Evolutionary conservation across 2,113 vertebrate genomes (phyloP).

Genomic region (Cephalopterus ornatus): DNA sequence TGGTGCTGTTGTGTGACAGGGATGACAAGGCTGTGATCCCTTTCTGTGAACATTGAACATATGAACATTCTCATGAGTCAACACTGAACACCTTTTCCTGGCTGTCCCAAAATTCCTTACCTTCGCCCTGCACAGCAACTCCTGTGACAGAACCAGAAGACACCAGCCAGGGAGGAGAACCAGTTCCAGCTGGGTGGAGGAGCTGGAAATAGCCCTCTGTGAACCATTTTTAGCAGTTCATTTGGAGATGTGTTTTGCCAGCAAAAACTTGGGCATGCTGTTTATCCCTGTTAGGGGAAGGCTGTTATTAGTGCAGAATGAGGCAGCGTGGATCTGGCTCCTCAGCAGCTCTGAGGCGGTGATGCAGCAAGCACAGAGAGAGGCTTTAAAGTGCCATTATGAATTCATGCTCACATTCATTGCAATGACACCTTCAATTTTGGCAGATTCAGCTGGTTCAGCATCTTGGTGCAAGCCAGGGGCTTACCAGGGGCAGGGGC

Average conservation of each 20-base stretch:
- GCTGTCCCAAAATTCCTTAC: background rate
- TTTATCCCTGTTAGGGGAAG: background rate
- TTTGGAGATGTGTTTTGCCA: background rate
- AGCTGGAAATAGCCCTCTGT: slow-evolving; percentile 15
- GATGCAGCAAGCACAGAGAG: background rate
- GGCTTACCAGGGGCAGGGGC: background rate
- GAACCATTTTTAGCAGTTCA: slow-evolving; percentile 7
- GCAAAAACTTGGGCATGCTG: background rate
- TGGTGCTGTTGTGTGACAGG: rapidly evolving
- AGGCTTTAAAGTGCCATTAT: background rate
- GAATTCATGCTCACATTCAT: background rate
- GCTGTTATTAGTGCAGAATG: slow-evolving; percentile 4
- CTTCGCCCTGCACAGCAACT: background rate
- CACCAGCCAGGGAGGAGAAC: background rate
- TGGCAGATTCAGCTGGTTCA: background rate
- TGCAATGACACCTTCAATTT: background rate
- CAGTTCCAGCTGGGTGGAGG: background rate
- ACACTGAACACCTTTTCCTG: background rate
- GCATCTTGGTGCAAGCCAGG: background rate
- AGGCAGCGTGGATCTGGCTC: background rate
- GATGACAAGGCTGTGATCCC: too few relatives aligned
- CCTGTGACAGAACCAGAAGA: background rate
- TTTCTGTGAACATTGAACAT: background rate
- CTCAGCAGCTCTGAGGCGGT: background rate
- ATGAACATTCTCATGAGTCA: too few relatives aligned